phyloP scores from a whole-genome alignment of 2,113 vertebrate genomes.

The Chrysemys picta region DNA sequence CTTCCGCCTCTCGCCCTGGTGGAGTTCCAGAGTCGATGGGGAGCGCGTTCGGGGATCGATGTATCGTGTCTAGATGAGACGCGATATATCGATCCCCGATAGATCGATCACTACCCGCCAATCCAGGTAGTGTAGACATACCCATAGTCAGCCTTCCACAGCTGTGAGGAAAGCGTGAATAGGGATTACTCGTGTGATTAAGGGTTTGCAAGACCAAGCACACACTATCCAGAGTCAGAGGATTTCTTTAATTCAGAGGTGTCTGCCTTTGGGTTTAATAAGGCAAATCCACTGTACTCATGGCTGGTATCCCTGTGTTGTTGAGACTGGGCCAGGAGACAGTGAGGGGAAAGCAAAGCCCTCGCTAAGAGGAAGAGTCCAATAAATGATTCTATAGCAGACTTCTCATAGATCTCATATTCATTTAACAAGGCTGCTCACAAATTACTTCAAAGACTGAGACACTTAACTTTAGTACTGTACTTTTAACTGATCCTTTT shows the following conservation, averaged over 20 bases:
- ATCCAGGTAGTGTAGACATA: too few relatives aligned
- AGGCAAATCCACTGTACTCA: neutral
- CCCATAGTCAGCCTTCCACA: neutral
- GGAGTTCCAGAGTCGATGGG: too few relatives aligned
- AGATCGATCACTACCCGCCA: too few relatives aligned
- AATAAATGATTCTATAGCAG: neutral
- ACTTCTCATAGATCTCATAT: neutral
- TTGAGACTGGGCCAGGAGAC: neutral
- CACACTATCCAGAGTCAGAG: neutral
- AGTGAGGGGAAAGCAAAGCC: neutral
- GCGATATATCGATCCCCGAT: too few relatives aligned
- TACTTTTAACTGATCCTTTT: neutral
- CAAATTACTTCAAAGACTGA: neutral
- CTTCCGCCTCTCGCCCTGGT: too few relatives aligned
- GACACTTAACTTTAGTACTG: neutral
- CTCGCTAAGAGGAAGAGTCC: neutral
- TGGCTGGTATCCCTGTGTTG: neutral
- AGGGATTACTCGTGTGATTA: neutral
- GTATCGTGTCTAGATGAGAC: too few relatives aligned
- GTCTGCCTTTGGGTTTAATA: neutral
- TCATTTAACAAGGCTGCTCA: neutral
- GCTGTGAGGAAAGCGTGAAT: neutral
- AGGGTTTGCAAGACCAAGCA: neutral
- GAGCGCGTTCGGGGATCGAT: too few relatives aligned
- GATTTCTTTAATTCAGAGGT: neutral